These are phyloP conservation scores for Setipinna tenuifilis DNA, from an alignment of 2,797 vertebrate species.

Conservation along the genomic window DNA sequence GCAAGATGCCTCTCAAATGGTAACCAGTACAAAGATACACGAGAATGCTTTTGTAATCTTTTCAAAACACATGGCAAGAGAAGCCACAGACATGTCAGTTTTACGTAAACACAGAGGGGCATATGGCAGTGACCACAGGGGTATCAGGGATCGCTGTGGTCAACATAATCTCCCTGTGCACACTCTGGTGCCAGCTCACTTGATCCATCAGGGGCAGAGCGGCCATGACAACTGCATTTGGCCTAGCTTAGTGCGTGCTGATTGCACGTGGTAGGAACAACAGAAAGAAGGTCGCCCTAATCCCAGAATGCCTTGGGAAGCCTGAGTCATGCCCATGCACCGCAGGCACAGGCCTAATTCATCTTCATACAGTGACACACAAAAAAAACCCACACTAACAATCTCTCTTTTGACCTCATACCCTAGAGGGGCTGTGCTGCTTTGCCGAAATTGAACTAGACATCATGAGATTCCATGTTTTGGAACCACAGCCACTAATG, in stretches of 20 bases:
- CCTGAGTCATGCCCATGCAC: conserved; percentile 44
- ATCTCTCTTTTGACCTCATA: conserved; percentile 8
- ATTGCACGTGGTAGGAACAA: background rate
- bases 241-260: conserved; percentile 2
- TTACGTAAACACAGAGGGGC: conserved; percentile 50
- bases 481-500: background rate
- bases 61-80: conserved; percentile 47
- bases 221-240: conserved; percentile 36
- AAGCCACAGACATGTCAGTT: conserved; percentile 45
- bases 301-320: conserved; percentile 30
- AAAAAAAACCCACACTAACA: conserved; percentile 2
- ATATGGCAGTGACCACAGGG: conserved; percentile 40
- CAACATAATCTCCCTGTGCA: conserved; percentile 54
- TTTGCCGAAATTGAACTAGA: background rate
- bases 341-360: conserved; percentile 29
- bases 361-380: conserved; percentile 44
- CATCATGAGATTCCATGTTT: conserved; percentile 14
- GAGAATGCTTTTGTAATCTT: conserved; percentile 55
- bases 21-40: background rate
- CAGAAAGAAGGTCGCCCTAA: conserved; percentile 22
- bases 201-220: conserved; percentile 35
- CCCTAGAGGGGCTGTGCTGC: background rate
- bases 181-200: conserved; percentile 54
- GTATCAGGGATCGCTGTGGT: conserved; percentile 43
- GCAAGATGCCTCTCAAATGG: background rate